These are phyloP conservation scores for Rana temporaria DNA, from an alignment of 2,113 vertebrate species.

Conservation along the genomic window DNA sequence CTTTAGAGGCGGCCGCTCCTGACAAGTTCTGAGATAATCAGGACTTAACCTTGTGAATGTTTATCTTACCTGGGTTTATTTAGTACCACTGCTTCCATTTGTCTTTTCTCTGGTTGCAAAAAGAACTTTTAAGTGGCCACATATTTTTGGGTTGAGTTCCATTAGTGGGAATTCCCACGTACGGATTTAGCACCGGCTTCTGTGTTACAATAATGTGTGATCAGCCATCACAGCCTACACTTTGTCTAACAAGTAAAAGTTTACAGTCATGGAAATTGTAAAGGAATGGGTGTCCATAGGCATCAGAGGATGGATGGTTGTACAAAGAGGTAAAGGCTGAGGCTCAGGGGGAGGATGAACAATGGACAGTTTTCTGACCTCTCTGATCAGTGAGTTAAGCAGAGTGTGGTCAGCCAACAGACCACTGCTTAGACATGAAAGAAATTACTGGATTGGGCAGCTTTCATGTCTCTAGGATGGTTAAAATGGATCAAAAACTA, in stretches of 20 bases:
- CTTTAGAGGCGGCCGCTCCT: constrained; percentile 6
- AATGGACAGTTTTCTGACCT: no score
- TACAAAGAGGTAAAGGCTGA: no score
- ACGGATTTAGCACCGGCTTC: neutral
- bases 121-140: constrained; percentile 20
- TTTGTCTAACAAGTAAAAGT: neutral
- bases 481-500: no score
- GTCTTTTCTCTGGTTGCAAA: constrained; percentile 3
- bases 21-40: constrained; percentile 44
- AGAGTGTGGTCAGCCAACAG: no score
- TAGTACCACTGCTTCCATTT: neutral
- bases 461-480: no score
- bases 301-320: no score
- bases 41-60: constrained; percentile 42
- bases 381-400: no score
- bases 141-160: constrained; percentile 1
- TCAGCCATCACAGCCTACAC: neutral
- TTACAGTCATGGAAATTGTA: no score
- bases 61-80: constrained; percentile 22
- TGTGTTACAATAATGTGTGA: neutral
- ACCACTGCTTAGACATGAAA: no score
- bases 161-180: constrained; percentile 38
- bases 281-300: no score
- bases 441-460: no score
- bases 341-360: no score